Evolutionary conservation across 2,797 vertebrate species (phyloP), one percentile per base, ranked within the genome.

Genomic region (Discoglossus pictus): DNA sequence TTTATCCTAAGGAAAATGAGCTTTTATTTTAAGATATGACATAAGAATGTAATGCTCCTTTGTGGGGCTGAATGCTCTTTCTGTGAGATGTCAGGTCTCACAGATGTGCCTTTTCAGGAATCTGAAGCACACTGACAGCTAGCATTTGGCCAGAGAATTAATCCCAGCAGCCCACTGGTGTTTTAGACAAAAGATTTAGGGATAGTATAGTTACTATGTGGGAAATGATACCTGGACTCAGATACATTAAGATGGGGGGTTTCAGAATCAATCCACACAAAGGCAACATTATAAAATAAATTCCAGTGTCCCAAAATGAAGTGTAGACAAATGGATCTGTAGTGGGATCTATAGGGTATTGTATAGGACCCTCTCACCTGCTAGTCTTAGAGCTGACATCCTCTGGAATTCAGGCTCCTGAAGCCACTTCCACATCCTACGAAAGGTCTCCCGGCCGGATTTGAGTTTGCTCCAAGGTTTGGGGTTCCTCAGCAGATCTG

Each of bases 401-500:
- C 97, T 90, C 81, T 98, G 96, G 83, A 98, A 98, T 87, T 99
- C 97, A 61, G 97, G 97, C 88, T 99, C 97, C 84, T 98, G 97
- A 78, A 99, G 92, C 97, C 97, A 99, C 82, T 98, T 98, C 97
- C 97, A 98, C 97, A 99, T 99, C 73, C 97, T 93, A 55, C 97
- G 91, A 82, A 99, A 98, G 72, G 97, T 99, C 89, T 99, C 97
- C 67, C 97, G 92, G 35, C 97, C 97, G 50, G 96, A 98, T 88
- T 99, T 99, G 83, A 99, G 96, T 82, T 98, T 98, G 92, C 96
- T 98, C 97, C 97, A 99, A 72, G 97, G 97, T 73, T 99, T 99
- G 79, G 97, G 97, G 91, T 98, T 98, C 73, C 97, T 90, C 77
- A 99, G 92, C 77, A 99, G 89, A 86, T 99, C 97, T 38, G 97